Evolutionary conservation across 2,888 invertebrate species (phyloP).

Genomic region (Cataglyphis albicans): DNA sequence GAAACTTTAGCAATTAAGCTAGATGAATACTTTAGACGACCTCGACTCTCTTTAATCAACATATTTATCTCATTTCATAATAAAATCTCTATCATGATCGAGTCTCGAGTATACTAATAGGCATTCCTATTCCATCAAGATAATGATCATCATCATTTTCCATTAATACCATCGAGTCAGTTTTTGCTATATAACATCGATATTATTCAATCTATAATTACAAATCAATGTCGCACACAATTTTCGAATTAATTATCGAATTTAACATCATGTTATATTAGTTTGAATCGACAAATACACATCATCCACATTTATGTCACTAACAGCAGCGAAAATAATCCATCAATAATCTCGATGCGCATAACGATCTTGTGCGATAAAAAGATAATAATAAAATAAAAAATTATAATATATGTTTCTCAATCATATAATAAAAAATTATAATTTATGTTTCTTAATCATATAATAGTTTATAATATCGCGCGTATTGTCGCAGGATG

Average conservation of each 20-base stretch:
- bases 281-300: background rate
- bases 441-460: background rate
- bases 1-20: background rate
- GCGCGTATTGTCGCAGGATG: background rate
- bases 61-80: background rate
- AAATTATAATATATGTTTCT: background rate
- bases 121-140: background rate
- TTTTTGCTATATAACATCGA: background rate
- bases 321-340: background rate
- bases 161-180: background rate
- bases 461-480: background rate
- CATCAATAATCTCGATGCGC: background rate
- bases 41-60: background rate
- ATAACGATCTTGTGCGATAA: background rate
- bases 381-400: background rate
- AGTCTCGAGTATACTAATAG: background rate
- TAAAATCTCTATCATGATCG: slow-evolving; percentile 1
- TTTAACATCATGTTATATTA: background rate
- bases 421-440: background rate
- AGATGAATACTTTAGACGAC: background rate
- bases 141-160: background rate
- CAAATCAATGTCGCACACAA: background rate
- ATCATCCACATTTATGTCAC: background rate
- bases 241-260: background rate
- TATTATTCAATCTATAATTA: background rate